phyloP scores from a whole-genome alignment of 2,888 invertebrate species.

The Glomeris marginata region DNA sequence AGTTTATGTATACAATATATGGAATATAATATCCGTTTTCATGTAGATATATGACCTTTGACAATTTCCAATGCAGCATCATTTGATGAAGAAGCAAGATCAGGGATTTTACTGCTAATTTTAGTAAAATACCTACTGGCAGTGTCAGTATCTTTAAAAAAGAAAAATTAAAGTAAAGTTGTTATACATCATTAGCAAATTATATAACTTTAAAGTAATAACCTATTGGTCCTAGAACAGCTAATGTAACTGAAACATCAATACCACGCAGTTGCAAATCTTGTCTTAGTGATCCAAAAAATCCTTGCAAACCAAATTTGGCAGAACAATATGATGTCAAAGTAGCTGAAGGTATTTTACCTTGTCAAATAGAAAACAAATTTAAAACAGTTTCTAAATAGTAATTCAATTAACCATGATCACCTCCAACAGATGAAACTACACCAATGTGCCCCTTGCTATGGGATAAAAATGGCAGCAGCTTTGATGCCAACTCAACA shows the following conservation, averaged over 20 bases:
- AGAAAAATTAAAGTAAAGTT: too few relatives aligned
- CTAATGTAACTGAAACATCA: slow-evolving; percentile 6
- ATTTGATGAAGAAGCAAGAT: background rate
- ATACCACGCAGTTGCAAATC: background rate
- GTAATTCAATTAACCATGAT: too few relatives aligned
- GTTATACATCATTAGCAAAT: too few relatives aligned
- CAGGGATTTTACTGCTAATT: background rate
- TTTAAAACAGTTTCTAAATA: too few relatives aligned
- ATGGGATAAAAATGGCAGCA: slow-evolving; percentile 23
- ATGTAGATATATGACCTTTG: background rate
- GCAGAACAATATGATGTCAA: background rate
- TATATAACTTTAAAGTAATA: background rate
- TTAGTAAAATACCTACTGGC: background rate
- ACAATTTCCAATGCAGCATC: slow-evolving; percentile 9
- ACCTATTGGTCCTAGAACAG: slow-evolving; percentile 2
- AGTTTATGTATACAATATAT: too few relatives aligned
- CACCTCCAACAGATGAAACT: slow-evolving; percentile 24
- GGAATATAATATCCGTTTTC: too few relatives aligned
- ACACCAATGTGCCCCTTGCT: slow-evolving; percentile 24
- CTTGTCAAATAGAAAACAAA: too few relatives aligned
- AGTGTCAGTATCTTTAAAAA: background rate
- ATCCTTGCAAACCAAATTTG: slow-evolving; percentile 7
- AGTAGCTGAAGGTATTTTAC: slow-evolving; percentile 17
- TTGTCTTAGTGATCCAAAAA: slow-evolving; percentile 7
- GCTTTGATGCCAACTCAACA: slow-evolving; percentile 25